phyloP scores from a whole-genome alignment of 1,140 invertebrate genomes.

The Brachionus plicatilis region DNA sequence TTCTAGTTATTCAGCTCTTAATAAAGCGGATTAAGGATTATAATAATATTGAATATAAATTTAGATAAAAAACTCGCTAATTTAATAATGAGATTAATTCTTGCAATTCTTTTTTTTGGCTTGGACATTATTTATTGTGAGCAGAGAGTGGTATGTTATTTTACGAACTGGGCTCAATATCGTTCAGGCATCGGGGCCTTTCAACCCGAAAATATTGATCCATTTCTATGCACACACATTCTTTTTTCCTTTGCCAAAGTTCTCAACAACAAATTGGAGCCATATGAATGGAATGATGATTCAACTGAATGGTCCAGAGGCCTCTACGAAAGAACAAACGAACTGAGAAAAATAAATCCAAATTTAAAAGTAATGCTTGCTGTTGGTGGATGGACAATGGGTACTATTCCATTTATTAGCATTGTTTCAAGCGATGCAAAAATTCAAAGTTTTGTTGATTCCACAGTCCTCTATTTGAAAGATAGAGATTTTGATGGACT shows the following conservation, averaged over 20 bases:
- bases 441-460: not conserved
- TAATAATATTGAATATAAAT: too few species aligned
- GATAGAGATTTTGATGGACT: slow-evolving; percentile 54
- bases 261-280: slow-evolving; percentile 63
- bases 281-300: slow-evolving; percentile 76
- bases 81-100: too few species aligned
- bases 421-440: slow-evolving; percentile 65
- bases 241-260: slow-evolving; percentile 82
- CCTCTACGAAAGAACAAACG: not conserved
- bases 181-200: slow-evolving; percentile 77
- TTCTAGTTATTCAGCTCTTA: too few species aligned
- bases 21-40: too few species aligned
- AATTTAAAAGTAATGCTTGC: not conserved
- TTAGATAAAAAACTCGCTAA: too few species aligned
- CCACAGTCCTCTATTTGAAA: slow-evolving; percentile 68
- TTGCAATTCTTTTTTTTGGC: not conserved
- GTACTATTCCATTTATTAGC: slow-evolving; percentile 65
- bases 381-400: slow-evolving; percentile 72
- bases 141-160: slow-evolving; percentile 67
- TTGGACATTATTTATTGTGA: not conserved
- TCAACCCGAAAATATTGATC: slow-evolving; percentile 75
- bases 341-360: not conserved
- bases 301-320: slow-evolving; percentile 6
- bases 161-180: slow-evolving; percentile 86
- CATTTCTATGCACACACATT: slow-evolving; percentile 82